Conservation (phyloP, 2,888 invertebrate species). For the Sericinus montela region DNA sequence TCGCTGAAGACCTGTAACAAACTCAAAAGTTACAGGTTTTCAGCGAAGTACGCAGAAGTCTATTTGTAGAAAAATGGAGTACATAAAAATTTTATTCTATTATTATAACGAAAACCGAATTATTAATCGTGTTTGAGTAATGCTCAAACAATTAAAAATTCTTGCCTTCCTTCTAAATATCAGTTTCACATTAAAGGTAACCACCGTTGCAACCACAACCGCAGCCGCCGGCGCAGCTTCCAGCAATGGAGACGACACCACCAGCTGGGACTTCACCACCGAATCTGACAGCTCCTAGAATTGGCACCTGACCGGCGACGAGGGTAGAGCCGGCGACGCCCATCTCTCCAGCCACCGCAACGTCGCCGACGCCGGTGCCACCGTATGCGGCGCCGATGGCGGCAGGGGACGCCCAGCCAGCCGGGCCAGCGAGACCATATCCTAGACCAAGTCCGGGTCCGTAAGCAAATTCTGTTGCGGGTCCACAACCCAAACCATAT, state of each 20-base stretch:
- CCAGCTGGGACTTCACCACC: conserved; percentile 33
- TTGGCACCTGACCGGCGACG: conserved; percentile 36
- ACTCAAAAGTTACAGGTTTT: too few relatives aligned
- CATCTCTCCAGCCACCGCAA: conserved; percentile 32
- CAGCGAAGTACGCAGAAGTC: too few relatives aligned
- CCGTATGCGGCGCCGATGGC: conserved; percentile 24
- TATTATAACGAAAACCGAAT: too few relatives aligned
- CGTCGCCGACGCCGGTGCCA: conserved; percentile 31
- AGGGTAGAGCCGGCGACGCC: conserved; percentile 31
- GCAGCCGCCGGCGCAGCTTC: conserved; percentile 19
- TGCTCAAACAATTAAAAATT: too few relatives aligned
- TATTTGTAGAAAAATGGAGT: too few relatives aligned
- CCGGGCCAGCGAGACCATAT: conserved; percentile 13
- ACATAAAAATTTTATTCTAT: too few relatives aligned
- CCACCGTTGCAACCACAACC: conserved; percentile 1
- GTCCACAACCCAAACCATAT: too few relatives aligned
- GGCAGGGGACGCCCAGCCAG: background rate
- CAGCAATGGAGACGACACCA: conserved; percentile 28
- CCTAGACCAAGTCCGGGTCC: conserved; percentile 1
- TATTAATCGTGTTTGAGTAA: too few relatives aligned
- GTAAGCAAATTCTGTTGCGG: too few relatives aligned
- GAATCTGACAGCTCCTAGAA: conserved; percentile 37
- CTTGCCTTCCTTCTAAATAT: too few relatives aligned
- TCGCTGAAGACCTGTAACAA: too few relatives aligned
- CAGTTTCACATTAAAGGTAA: too few relatives aligned